Evolutionary conservation across 2,888 invertebrate species (phyloP), one percentile per base, ranked within the genome.

Genomic region (Lasius platythorax): DNA sequence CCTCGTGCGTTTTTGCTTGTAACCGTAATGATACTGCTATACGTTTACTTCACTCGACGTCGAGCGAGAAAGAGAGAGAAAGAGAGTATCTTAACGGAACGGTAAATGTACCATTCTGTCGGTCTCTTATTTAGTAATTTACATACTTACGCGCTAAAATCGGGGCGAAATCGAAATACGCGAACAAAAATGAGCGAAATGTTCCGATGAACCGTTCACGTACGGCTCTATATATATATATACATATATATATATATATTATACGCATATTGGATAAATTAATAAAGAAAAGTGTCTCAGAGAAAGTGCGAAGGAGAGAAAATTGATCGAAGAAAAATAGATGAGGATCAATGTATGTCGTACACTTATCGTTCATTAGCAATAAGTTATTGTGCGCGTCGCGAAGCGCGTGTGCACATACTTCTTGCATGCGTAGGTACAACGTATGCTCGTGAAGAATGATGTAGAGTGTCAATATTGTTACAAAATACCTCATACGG

Each of bases 91-190:
- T 79, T 84, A 89, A 91, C 87, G 91, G 91, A 94, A 92, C 92
- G 93, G 91, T 92, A 89, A 92, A 94, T 89, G 93, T 94, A 94
- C 94, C 94, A 94, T 94, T 95, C 93, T 93, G 94, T 94, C 94
- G 93, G 92, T 93, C 92, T 93, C 93, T 93, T 93, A 91, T 92
- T 68, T 92, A 92, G 89, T 91, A 92, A 92, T 92, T 74, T 92
- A 92, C 90, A 93, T 91, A 92, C 92, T 93, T 92, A 93, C 92
- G 93, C 91, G 92, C 91, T 93, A 93, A 87, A 89, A 92, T 93
- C 93, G 92, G 28, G 18, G 91, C 90, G 88, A 93, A 87, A 83
- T 88, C 82, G 90, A 37, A 67, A 79, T 70, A 58, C 23, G 18
- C 12, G 46, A 81, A 74, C 30, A 63, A 72, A 72, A 12, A 75